Percentiles rank a stretch among this genome's conserved stretches.
Evolutionary conservation across 2,888 invertebrate species (phyloP).

Genomic region (Stenodema calcarata): DNA sequence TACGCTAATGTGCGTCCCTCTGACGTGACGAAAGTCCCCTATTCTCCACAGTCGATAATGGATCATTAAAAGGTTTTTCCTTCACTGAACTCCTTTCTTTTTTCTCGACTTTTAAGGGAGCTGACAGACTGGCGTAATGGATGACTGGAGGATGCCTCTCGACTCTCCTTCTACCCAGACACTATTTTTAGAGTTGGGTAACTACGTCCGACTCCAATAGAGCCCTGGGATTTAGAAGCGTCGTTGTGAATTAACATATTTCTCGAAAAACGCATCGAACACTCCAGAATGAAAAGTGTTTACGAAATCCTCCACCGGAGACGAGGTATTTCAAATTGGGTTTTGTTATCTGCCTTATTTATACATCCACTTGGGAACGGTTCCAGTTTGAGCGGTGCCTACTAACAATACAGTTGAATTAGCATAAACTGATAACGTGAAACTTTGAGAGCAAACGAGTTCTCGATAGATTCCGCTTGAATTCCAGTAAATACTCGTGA

Average conservation of each 20-base stretch:
- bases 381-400: background rate
- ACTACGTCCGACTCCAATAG: background rate
- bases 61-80: slow-evolving; percentile 42
- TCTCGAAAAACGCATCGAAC: background rate
- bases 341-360: background rate
- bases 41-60: slow-evolving; percentile 25
- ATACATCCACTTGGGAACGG: background rate
- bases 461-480: background rate
- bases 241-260: background rate
- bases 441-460: too few relatives aligned
- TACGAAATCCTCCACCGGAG: background rate
- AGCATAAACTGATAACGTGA: background rate
- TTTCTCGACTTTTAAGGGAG: slow-evolving; percentile 3
- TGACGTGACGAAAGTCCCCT: slow-evolving; percentile 21
- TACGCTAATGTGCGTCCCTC: slow-evolving; percentile 14
- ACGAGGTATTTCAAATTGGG: background rate
- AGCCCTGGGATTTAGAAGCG: background rate
- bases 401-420: background rate
- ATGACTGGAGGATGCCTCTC: slow-evolving; percentile 17
- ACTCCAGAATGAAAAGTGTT: background rate
- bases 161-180: background rate
- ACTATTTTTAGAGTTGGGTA: slow-evolving; percentile 34
- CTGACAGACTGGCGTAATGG: slow-evolving; percentile 24
- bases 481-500: too few relatives aligned
- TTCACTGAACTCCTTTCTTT: background rate